These are phyloP conservation scores for Acholoe squamosa DNA, from an alignment of 2,888 invertebrate species.

Conservation along the genomic window DNA sequence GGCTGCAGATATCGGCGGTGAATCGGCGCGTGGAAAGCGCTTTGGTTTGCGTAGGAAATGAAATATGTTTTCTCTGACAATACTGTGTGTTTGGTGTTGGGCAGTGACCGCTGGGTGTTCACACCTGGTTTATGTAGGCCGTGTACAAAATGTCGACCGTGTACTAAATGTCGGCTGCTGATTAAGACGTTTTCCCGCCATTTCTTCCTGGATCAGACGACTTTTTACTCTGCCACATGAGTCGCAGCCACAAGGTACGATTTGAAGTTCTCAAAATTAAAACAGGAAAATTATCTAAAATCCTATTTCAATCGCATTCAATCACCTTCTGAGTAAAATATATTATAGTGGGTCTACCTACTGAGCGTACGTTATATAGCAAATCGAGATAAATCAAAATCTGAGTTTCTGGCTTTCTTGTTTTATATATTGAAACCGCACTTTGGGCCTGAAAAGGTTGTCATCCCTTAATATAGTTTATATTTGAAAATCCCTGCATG, in stretches of 20 bases:
- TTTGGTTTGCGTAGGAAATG: constrained; percentile 44
- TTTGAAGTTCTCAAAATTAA: no score
- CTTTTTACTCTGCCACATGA: background rate
- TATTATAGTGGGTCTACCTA: no score
- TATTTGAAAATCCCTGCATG: no score
- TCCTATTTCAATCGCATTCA: no score
- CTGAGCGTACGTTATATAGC: no score
- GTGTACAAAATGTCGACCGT: background rate
- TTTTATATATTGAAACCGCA: no score
- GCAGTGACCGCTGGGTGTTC: background rate
- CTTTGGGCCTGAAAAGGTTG: no score
- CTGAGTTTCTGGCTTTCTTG: no score
- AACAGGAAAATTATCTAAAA: no score
- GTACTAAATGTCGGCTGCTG: background rate
- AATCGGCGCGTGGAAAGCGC: background rate
- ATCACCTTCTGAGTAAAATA: no score
- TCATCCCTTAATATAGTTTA: no score
- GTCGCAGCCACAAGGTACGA: background rate
- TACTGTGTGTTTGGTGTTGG: constrained; percentile 55
- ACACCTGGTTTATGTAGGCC: background rate
- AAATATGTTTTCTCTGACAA: constrained; percentile 59
- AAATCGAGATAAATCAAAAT: no score
- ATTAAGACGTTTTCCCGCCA: background rate
- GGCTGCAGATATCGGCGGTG: background rate
- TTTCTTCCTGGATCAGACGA: constrained; percentile 9